Conservation (phyloP, 2,113 vertebrate genomes). For the Hystrix cristata region DNA sequence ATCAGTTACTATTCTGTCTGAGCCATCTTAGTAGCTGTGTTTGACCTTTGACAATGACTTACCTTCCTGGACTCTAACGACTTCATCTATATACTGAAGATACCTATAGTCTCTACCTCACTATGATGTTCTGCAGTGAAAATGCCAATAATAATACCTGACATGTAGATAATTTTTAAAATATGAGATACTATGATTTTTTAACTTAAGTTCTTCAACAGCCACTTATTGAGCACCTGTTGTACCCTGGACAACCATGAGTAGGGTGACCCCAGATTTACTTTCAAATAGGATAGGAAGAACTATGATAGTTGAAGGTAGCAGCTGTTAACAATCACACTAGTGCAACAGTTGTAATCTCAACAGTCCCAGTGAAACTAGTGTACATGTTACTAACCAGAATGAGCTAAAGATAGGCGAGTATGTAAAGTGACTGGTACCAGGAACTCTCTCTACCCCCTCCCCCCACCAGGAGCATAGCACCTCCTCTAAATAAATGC, state of each 20-base stretch:
- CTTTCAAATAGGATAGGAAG: neutral
- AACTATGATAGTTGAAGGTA: neutral
- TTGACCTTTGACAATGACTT: neutral
- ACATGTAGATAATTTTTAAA: neutral
- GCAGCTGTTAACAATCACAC: neutral
- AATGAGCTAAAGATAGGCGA: neutral
- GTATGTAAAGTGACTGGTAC: neutral
- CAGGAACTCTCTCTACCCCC: neutral
- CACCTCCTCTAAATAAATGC: neutral
- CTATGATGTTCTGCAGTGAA: neutral
- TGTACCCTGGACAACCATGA: neutral
- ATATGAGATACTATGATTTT: neutral
- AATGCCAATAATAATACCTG: neutral
- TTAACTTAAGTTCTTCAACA: neutral
- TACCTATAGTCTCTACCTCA: neutral
- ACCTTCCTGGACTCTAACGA: neutral
- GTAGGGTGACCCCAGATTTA: neutral
- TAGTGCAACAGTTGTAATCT: neutral
- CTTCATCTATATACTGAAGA: neutral
- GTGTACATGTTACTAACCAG: neutral
- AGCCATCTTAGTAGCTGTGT: neutral
- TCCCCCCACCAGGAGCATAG: neutral
- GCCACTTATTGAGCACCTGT: neutral
- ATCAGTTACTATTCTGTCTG: neutral
- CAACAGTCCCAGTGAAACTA: neutral